Evolutionary conservation across 37 sponge, comb jelly and placozoan species (phyloP).

Genomic region (Cliona cf. orientalis): DNA sequence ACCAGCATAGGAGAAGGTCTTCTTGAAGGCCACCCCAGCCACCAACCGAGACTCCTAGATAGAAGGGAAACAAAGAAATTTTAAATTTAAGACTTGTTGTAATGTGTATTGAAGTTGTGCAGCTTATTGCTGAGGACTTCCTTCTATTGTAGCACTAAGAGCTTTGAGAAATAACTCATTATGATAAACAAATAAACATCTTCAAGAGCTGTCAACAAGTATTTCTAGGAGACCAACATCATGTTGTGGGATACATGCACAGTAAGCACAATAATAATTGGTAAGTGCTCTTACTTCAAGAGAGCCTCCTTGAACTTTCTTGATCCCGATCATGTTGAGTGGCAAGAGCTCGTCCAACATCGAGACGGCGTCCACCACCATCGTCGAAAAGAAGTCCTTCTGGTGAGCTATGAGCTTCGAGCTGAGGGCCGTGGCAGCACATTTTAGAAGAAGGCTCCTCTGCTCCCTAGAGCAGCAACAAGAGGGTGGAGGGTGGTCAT

Average conservation of each 20-base stretch:
- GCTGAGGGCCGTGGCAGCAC: conserved; percentile 95
- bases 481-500: not conserved
- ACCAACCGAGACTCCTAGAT: conserved; percentile 86
- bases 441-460: conserved; percentile 87
- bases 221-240: no score
- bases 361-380: conserved; percentile 98
- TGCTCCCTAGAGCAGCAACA: conserved; percentile 87
- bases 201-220: not conserved
- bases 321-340: conserved; percentile 98
- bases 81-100: not conserved
- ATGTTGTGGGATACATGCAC: no score
- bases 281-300: conserved; percentile 78
- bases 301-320: conserved; percentile 95
- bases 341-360: conserved; percentile 88
- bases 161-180: not conserved
- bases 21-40: conserved; percentile 98
- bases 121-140: no score
- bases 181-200: no score
- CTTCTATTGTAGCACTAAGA: no score
- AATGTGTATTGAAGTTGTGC: no score
- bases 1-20: conserved; percentile 99
- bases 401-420: conserved; percentile 96
- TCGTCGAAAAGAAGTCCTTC: conserved; percentile 98
- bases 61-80: not conserved
- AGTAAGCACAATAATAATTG: not conserved